Evolutionary conservation across 2,888 invertebrate species (phyloP), one percentile per base, ranked within the genome.

Genomic region (Platynereis dumerilii): DNA sequence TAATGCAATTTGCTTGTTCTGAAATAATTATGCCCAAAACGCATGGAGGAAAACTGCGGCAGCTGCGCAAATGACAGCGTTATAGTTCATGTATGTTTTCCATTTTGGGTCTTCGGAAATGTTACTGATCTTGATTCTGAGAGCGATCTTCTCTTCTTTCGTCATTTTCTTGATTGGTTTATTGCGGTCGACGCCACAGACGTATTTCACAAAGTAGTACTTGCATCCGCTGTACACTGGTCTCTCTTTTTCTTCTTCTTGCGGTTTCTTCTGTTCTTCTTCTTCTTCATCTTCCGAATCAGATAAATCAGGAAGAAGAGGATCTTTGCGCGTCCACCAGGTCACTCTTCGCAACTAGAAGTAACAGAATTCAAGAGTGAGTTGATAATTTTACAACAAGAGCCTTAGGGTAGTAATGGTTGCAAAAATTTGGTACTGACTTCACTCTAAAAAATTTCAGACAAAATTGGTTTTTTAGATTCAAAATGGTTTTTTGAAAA

Each of bases 281-380:
- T 66, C 60, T 2, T 69, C 70, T 10, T 55, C 55, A 15, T 65
- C 68, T 17, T 72, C 72, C 10, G 64, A 68, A 26, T 69, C 69
- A 3, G 66, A 52, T 22, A 65, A 20, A 15, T 71, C 71, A 12
- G 58, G 69, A 22, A 68, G 54, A 39, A 74, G 66, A 24, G 64
- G 54, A 42, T 76, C 76, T 53, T 78, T 68, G 12, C 76, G 74
- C 20, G 80, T 81, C 80, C 79, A 81, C 73, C 74, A 80, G 2
- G 80, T 80, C 24, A 80, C 78, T n/a, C 78, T 66, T 17, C 73
- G 74, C 20, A 80, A 69, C 80, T 80, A 39, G 26, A 12, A 42
- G 15, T 2, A n/a, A 48, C 29, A 42, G 42, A 12, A 42, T n/a
- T n/a, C n/a, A n/a, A n/a, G n/a, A n/a, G n/a, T n/a, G n/a, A n/a